Evolutionary conservation across 2,113 vertebrate species (phyloP).

Genomic region (Myodes glareolus): DNA sequence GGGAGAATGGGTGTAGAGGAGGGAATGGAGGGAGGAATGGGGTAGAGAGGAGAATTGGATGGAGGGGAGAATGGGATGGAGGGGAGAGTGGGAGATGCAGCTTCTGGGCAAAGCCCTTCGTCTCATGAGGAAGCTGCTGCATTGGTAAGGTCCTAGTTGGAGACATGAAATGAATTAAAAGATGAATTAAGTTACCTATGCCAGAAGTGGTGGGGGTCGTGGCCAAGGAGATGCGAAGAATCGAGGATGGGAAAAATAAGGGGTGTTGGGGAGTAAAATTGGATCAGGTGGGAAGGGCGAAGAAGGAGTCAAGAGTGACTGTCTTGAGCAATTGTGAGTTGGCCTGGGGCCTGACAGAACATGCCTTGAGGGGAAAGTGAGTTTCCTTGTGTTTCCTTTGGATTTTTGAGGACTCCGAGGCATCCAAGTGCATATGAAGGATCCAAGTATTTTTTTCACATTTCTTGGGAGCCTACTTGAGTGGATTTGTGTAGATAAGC

Average conservation of each 20-base stretch:
- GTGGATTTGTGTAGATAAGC: not conserved
- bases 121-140: not conserved
- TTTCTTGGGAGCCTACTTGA: not conserved
- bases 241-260: not conserved
- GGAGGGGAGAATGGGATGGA: not conserved
- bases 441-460: not conserved
- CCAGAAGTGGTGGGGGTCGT: not conserved
- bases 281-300: not conserved
- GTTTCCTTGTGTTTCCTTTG: not conserved
- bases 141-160: not conserved
- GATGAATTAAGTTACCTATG: not conserved
- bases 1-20: no score
- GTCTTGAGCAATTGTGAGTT: not conserved
- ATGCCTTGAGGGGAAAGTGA: not conserved
- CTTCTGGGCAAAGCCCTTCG: not conserved
- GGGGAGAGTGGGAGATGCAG: not conserved
- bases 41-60: no score
- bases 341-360: not conserved
- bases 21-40: no score
- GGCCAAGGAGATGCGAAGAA: no score
- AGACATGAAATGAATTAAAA: not conserved
- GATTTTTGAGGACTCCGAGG: not conserved
- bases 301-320: not conserved
- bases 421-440: not conserved
- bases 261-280: not conserved